Evolutionary conservation across 2,113 vertebrate genomes (phyloP).

Genomic region (Coptodon bakossiorum): DNA sequence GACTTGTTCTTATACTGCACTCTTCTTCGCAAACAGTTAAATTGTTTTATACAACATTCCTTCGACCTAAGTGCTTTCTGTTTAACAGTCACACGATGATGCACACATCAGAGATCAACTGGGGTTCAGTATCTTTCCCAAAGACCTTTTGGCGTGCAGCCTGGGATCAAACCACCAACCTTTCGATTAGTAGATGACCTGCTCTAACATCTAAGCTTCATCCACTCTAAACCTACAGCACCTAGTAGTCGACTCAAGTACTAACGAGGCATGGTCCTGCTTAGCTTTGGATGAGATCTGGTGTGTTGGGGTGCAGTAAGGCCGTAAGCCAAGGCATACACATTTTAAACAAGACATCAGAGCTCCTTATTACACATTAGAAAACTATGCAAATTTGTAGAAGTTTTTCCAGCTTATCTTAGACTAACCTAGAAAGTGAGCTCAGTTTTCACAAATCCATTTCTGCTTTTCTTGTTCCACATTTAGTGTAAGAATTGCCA

Average conservation of each 20-base stretch:
- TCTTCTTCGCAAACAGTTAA: background rate
- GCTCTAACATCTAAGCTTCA: background rate
- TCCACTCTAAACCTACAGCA: background rate
- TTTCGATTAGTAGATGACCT: background rate
- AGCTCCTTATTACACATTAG: background rate
- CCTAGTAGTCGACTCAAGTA: background rate
- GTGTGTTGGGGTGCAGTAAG: background rate
- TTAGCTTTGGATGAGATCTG: background rate
- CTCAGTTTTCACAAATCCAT: background rate
- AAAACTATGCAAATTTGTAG: background rate
- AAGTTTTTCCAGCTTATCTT: background rate
- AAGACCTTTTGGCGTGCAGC: background rate
- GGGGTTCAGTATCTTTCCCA: background rate
- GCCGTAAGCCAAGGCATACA: background rate
- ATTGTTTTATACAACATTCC: background rate
- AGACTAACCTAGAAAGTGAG: background rate
- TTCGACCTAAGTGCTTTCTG: background rate
- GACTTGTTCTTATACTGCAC: background rate
- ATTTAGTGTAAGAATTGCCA: background rate
- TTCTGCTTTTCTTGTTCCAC: background rate
- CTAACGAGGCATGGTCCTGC: background rate
- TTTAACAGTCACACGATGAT: fast-evolving
- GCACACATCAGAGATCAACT: background rate
- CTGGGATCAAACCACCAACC: background rate
- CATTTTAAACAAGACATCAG: background rate